phyloP scores from a whole-genome alignment of 2,113 vertebrate species.

The Uria aalge region DNA sequence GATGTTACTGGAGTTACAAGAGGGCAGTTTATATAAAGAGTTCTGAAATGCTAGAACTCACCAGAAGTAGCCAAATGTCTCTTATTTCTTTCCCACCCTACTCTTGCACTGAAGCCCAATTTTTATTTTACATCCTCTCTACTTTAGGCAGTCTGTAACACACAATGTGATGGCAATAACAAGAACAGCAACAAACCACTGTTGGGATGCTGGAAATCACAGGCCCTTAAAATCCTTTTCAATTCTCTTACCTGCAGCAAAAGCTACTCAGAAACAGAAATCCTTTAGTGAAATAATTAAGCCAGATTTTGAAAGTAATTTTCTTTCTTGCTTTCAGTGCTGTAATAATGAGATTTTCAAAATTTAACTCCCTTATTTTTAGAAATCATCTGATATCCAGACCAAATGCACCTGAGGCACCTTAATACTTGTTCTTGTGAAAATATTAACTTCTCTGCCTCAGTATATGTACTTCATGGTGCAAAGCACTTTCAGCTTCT shows the following conservation, averaged over 20 bases:
- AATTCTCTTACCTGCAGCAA: not conserved
- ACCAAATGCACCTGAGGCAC: not conserved
- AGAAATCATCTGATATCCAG: not conserved
- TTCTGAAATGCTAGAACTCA: not conserved
- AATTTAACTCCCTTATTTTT: not conserved
- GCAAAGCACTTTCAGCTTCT: not conserved
- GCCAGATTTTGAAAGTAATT: not conserved
- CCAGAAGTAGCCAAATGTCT: not conserved
- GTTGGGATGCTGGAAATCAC: not conserved
- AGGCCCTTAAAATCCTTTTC: not conserved
- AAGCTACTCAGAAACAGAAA: not conserved
- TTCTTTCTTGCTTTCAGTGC: not conserved
- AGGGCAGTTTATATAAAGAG: not conserved
- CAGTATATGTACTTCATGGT: not conserved
- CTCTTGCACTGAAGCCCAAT: not conserved
- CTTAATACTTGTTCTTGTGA: not conserved
- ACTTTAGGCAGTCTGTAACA: not conserved
- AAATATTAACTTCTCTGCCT: not conserved
- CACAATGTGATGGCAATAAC: not conserved
- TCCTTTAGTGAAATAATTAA: not conserved
- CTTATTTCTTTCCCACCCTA: not conserved
- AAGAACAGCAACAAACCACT: not conserved
- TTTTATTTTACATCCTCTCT: not conserved
- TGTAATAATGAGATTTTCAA: not conserved
- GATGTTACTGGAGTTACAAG: not conserved